Percentiles rank a stretch among this genome's conserved stretches.
Conservation (phyloP, 2,888 invertebrate genomes). For the Noctua pronuba region DNA sequence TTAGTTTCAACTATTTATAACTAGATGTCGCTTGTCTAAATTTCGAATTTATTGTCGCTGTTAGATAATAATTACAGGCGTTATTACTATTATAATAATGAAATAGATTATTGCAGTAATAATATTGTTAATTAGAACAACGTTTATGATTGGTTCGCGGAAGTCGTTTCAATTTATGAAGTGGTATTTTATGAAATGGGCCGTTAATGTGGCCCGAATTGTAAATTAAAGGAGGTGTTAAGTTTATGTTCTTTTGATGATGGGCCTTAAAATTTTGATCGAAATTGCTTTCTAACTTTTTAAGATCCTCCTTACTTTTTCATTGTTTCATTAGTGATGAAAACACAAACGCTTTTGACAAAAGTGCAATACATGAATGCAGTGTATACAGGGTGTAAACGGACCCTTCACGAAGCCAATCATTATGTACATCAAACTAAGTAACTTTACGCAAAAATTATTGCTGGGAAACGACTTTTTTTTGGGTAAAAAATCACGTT, state of each 20-base stretch:
- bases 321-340: neutral
- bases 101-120: conserved; percentile 37
- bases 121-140: conserved; percentile 31
- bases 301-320: neutral
- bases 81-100: conserved; percentile 18
- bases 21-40: conserved; percentile 32
- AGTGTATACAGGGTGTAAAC: too few relatives aligned
- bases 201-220: conserved; percentile 25
- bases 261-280: conserved; percentile 19
- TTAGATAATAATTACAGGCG: conserved; percentile 3
- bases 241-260: conserved; percentile 26
- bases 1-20: conserved; percentile 14
- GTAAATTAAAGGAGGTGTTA: conserved; percentile 15
- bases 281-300: conserved; percentile 7
- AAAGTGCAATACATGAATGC: neutral
- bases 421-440: too few relatives aligned
- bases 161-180: conserved; percentile 29
- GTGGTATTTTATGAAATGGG: conserved; percentile 38
- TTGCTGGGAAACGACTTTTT: too few relatives aligned
- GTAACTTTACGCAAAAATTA: too few relatives aligned
- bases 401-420: too few relatives aligned
- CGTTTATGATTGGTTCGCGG: conserved; percentile 22
- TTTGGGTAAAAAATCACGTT: too few relatives aligned
- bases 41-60: conserved; percentile 13
- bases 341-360: neutral